Conservation (phyloP, 2,888 invertebrate genomes). For the Drosophila neoperkinsi region DNA sequence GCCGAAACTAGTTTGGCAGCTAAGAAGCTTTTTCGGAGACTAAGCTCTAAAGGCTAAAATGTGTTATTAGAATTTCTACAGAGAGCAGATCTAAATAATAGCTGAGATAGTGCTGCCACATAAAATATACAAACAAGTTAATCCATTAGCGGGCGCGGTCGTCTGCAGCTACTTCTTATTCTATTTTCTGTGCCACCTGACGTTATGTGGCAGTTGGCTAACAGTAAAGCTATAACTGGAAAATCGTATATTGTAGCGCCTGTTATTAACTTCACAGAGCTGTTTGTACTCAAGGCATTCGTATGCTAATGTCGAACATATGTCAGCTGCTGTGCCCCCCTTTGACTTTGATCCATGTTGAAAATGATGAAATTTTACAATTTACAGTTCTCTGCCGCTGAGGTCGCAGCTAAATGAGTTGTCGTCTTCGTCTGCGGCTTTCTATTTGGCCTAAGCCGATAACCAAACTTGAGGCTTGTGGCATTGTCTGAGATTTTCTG, state of each 20-base stretch:
- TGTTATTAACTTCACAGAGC: constrained; percentile 57
- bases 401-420: constrained; percentile 55
- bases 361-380: constrained; percentile 62
- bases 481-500: constrained; percentile 57
- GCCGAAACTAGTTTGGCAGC: constrained; percentile 56
- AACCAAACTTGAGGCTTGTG: constrained; percentile 34
- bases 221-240: constrained; percentile 66
- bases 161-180: constrained; percentile 4
- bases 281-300: constrained; percentile 53
- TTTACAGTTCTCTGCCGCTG: constrained; percentile 31
- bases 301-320: constrained; percentile 74
- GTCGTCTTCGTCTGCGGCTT: constrained; percentile 51
- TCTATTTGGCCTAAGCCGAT: constrained; percentile 49
- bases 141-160: constrained; percentile 72
- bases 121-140: constrained; percentile 77
- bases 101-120: constrained; percentile 44
- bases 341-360: constrained; percentile 42
- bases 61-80: constrained; percentile 48
- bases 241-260: constrained; percentile 58
- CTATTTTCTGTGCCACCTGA: constrained; percentile 6
- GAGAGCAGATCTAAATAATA: constrained; percentile 59
- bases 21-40: constrained; percentile 20
- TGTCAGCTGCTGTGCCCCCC: constrained; percentile 56
- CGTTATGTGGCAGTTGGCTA: constrained; percentile 23
- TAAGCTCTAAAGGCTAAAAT: constrained; percentile 37